phyloP scores from a whole-genome alignment of 2,113 vertebrate species.

The Neodontobutis hainanensis region DNA sequence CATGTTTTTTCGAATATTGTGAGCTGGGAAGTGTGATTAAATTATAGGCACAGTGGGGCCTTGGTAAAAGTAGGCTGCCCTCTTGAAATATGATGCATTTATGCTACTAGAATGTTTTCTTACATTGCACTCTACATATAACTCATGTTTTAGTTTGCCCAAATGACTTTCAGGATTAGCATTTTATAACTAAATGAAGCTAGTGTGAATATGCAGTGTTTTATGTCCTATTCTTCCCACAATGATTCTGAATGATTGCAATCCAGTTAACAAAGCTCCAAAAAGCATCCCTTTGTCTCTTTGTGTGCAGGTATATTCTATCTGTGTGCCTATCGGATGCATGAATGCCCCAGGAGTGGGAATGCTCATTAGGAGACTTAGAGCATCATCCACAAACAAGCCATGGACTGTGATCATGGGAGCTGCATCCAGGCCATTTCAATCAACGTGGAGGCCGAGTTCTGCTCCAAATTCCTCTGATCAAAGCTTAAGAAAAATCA shows the following conservation, averaged over 20 bases:
- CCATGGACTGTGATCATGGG: constrained; percentile 3
- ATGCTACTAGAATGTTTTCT: not conserved
- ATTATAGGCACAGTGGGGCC: constrained; percentile 5
- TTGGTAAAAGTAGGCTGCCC: not conserved
- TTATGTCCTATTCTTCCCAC: no score
- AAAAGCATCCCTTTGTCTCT: not conserved
- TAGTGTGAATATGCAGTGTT: no score
- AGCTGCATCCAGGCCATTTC: constrained; percentile 9
- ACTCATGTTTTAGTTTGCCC: not conserved
- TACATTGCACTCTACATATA: not conserved
- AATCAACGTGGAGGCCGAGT: constrained; percentile 5
- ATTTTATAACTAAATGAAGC: no score
- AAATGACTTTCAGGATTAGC: not conserved
- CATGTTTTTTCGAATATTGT: not conserved
- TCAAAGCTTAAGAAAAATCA: constrained; percentile 24
- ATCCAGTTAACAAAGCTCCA: no score
- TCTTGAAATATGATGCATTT: not conserved
- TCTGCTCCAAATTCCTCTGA: constrained; percentile 15
- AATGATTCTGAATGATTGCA: no score
- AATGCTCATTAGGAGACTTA: constrained; percentile 61
- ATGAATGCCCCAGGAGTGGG: constrained; percentile 70
- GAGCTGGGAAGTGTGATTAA: not conserved
- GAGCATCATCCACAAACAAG: constrained; percentile 18
- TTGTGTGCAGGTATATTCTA: constrained; percentile 74
- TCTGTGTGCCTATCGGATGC: constrained; percentile 79